Evolutionary conservation across 2,888 invertebrate species (phyloP), one percentile per base, ranked within the genome.

Genomic region (Isoperla grammatica): DNA sequence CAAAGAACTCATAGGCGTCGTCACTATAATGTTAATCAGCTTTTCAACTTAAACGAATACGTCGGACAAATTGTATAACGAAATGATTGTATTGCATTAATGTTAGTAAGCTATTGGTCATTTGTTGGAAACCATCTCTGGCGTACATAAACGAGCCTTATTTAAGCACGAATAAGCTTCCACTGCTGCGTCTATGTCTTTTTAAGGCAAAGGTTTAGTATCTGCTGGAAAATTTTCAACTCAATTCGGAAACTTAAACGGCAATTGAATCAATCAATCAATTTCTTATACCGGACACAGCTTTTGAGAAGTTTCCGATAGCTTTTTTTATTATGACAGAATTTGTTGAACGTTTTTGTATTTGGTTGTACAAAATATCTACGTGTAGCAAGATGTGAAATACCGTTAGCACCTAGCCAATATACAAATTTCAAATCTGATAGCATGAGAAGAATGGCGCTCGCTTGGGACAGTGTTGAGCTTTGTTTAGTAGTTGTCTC

Each of bases 1-100:
- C 29, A 8, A 29, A 39, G 68, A 64, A 37, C 64, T 60, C 68
- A 70, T 69, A 3, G 69, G 69, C n/a, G 63, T 67, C 43, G 70
- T 69, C 42, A 65, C 53, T 15, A 69, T 20, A 35, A 70, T 68
- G 29, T 29, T 29, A 4, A 29, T 29, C 5, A 29, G 29, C 29
- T 29, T 29, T 29, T 29, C 5, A 29, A 29, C 29, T 29, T 29
- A 4, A 29, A 29, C 4, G 29, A 29, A 69, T 17, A 64, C 59
- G 20, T 62, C 45, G 19, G 40, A 15, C 20, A 70, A 60, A 56
- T 66, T 64, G 59, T 67, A 66, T 19, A 64, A 50, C 42, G 60
- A 46, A 23, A 69, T 64, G n/a, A n/a, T n/a, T n/a, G 59, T 68
- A 60, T 39, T 61, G 56, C 11, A 65, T 45, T 45, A 67, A 43